phyloP scores from a whole-genome alignment of 1,140 invertebrate genomes.

The Nebria ingens region DNA sequence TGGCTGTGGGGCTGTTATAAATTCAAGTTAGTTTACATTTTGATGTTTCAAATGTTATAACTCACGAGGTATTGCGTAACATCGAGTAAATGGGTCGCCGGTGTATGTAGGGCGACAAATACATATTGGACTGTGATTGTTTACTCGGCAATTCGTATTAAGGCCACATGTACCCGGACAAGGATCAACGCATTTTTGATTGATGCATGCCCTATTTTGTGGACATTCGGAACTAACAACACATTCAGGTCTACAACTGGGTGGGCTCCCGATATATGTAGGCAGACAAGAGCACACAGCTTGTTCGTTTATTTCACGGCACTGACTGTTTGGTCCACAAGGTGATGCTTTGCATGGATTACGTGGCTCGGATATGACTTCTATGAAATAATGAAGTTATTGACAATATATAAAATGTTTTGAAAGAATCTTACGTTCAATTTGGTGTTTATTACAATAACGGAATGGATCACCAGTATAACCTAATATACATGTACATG shows the following conservation, averaged over 20 bases:
- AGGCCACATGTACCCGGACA: conserved; percentile 52
- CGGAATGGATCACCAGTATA: conserved; percentile 71
- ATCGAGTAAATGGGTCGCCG: conserved; percentile 48
- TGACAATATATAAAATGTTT: no score
- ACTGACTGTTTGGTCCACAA: conserved; percentile 47
- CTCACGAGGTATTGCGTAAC: conserved; percentile 35
- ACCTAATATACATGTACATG: conserved; percentile 61
- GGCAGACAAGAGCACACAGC: conserved; percentile 52
- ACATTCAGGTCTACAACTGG: conserved; percentile 55
- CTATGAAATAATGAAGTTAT: not conserved
- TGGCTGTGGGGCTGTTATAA: conserved; percentile 27
- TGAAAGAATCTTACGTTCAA: conserved; percentile 36
- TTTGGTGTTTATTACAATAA: conserved; percentile 47
- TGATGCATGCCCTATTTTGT: conserved; percentile 47
- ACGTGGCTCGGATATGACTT: conserved; percentile 15
- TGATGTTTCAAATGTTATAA: not conserved
- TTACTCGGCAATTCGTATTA: conserved; percentile 45
- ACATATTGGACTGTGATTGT: conserved; percentile 48
- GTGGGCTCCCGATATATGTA: conserved; percentile 50
- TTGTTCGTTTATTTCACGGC: conserved; percentile 38
- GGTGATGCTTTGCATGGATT: conserved; percentile 44
- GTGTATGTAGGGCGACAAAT: conserved; percentile 43
- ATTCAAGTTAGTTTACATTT: not conserved
- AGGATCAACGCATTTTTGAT: conserved; percentile 54
- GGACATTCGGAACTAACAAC: conserved; percentile 53